Evolutionary conservation across 37 sponge, comb jelly and placozoan species (phyloP).

Genomic region (Dysidea cf. avara): DNA sequence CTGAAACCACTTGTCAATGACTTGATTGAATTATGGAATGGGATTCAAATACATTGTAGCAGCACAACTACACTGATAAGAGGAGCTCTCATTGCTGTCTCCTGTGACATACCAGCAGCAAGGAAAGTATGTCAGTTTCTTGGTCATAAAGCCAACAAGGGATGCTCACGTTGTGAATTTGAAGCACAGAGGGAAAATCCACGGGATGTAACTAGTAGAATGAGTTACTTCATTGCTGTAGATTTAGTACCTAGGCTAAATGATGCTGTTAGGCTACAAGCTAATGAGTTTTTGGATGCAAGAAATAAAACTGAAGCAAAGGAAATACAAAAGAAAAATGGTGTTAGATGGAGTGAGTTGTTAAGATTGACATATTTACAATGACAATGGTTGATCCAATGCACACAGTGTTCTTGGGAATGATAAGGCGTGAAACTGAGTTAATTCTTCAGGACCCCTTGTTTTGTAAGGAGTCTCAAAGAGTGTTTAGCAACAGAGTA

Average conservation of each 20-base stretch:
- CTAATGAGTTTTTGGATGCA: too few relatives aligned
- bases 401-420: constrained; percentile 9
- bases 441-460: neutral
- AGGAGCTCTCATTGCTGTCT: constrained; percentile 14
- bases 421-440: constrained; percentile 1
- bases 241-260: too few relatives aligned
- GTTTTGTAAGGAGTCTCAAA: too few relatives aligned
- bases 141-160: constrained; percentile 7
- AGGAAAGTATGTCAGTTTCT: constrained; percentile 9
- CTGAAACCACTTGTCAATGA: constrained; percentile 16
- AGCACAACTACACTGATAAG: neutral
- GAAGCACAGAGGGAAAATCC: constrained; percentile 2
- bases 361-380: neutral
- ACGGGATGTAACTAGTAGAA: constrained; percentile 3
- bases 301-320: too few relatives aligned
- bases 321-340: too few relatives aligned
- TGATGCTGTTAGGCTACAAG: too few relatives aligned
- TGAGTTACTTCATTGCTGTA: constrained; percentile 1
- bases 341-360: too few relatives aligned
- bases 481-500: neutral
- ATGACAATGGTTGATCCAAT: constrained; percentile 5
- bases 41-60: neutral
- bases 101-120: constrained; percentile 8
- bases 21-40: constrained; percentile 13
- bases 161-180: constrained; percentile 14